Evolutionary conservation across 2,113 vertebrate genomes (phyloP), one percentile per base, ranked within the genome.

Genomic region (Eleginops maclovinus): DNA sequence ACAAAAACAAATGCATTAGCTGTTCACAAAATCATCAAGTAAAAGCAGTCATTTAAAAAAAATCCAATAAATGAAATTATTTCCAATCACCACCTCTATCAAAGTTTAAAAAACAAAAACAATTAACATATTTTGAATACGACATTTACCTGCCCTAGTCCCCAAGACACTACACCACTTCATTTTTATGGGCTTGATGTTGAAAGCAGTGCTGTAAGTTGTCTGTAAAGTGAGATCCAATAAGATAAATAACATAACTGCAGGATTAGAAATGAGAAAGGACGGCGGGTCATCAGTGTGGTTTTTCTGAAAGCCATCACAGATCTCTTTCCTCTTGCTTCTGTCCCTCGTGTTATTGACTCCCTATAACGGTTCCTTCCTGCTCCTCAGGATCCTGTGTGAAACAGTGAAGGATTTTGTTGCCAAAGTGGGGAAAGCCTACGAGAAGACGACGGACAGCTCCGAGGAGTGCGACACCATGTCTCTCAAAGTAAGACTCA

Each of bases 321-420:
- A 16, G 49, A 22, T 40, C 16, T 3, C 26, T 19, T 3, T 15
- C 22, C 4, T 31, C 19, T 22, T 53, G 4, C 31, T 31, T 4
- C 36, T 49, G 2, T 31, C 4, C 9, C 22, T 6, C 31, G 31
- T 31, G 31, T 31, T 31, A 10, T 43, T 46, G 40, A 26, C n/a
- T 4, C 8, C 51, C 31, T 24, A 2, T 41, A 0, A 2, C 44
- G 26, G 50, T 54, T 17, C 36, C 15, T 41, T 12, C 1, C 1
- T 26, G 13, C 73, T 47, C 66, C 2, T 46, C 21, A 99, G 98
- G 94, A 94, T 98, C 84, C 94, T 99, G 19, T 99, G 97, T 93
- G 97, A 99, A 92, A 99, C 98, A 0, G 96, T 99, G 76, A 99
- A 98, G 93, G 98, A 98, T 73, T 99, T 99, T 55, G 97, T 98